Base-by-base conservation (phyloP, 2,113 vertebrate genomes). In the Nerophis ophidion region DNA sequence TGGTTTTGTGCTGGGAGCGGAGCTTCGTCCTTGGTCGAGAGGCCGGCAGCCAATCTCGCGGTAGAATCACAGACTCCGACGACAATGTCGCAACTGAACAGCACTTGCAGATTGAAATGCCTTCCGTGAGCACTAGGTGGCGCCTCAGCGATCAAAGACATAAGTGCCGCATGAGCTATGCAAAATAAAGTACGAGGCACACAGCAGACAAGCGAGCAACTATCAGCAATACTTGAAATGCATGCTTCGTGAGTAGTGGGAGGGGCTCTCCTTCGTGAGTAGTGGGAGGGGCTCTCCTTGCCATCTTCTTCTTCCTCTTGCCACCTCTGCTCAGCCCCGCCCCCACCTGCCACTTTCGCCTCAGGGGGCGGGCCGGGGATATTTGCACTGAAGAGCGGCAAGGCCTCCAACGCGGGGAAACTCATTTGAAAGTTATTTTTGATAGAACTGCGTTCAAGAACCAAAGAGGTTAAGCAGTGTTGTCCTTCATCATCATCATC, bases 331-430 rank as follows among this genome's bases (percentile, higher is more conserved):
- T 26, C 19, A 26, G 19, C 19, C 19, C 19, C 19, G 19, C 19
- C 40, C 53, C 52, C 52, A n/a, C n/a, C 5, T 54, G 19, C 54
- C 44, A 11, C 10, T 8, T 69, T 51, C 5, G 8, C 71, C 65
- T n/a, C 53, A 57, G 91, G 38, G 38, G 38, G 10, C 38, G 38
- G 38, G 40, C 26, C 26, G 26, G 84, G 92, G 89, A 88, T 91
- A 93, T 97, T 97, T 98, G 95, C 96, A 98, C 95, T 97, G 96
- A 94, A 71, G 92, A 93, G 91, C 91, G 90, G 90, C 84, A 91
- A 92, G 92, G 91, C 92, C 93, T 93, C 94, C 95, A 13, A 56
- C 35, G 13, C 36, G 54, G n/a, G 36, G 42, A 11, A 42, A 40
- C 36, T 7, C 16, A 40, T 55, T 40, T 16, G 10, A 10, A 58